Conservation (phyloP, 2,113 vertebrate species). For the Lepus europaeus region DNA sequence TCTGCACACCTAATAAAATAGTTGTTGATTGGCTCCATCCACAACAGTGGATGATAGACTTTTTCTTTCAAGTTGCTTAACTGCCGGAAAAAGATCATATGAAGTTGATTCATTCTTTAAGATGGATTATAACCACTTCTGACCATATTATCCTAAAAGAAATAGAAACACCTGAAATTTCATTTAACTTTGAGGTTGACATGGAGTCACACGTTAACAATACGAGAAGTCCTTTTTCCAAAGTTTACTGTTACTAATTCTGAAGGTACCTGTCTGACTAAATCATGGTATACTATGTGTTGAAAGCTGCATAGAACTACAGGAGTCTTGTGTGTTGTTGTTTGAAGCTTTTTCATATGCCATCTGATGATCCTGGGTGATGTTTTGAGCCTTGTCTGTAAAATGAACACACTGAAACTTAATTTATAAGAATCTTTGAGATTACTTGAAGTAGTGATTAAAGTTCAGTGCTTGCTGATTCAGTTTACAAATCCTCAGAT, state of each 20-base stretch:
- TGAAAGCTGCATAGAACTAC: neutral
- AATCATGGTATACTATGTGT: neutral
- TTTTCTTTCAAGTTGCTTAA: constrained; percentile 49
- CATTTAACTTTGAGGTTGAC: neutral
- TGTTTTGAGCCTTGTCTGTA: neutral
- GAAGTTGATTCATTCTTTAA: constrained; percentile 6
- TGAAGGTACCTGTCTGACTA: neutral
- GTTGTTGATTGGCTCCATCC: neutral
- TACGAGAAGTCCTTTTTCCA: neutral
- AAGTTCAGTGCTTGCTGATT: neutral
- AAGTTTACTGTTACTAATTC: neutral
- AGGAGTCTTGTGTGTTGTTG: neutral
- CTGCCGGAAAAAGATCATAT: neutral
- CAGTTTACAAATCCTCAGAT: neutral
- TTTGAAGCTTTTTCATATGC: neutral
- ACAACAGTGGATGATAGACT: neutral
- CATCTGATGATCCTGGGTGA: neutral
- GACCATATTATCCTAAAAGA: constrained; percentile 3
- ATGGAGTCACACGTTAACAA: constrained; percentile 36
- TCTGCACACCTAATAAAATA: constrained; percentile 14
- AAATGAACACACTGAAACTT: constrained; percentile 2
- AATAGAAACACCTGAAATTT: neutral
- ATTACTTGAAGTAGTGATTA: constrained; percentile 18
- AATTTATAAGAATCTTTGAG: neutral
- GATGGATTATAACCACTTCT: constrained; percentile 34